A percentile compares a stretch with the other conserved stretches of the same genome.
Conservation (phyloP, 1,140 invertebrate genomes). For the Meloidogyne chitwoodi region DNA sequence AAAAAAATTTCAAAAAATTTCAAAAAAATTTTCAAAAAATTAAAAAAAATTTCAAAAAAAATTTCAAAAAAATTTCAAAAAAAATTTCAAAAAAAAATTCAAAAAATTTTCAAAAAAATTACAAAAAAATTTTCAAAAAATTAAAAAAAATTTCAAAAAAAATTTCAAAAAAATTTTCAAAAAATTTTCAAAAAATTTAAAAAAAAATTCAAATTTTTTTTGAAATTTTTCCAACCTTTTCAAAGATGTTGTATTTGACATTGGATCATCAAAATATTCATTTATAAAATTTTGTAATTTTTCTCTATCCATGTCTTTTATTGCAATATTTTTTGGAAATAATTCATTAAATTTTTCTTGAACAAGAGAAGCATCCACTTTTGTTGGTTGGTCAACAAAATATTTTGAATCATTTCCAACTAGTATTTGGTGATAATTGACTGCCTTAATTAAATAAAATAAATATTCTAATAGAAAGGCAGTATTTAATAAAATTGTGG, state of each 20-base stretch:
- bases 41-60: too few species aligned
- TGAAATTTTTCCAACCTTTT: not conserved
- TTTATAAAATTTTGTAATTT: constrained; percentile 37
- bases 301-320: constrained; percentile 17
- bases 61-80: too few species aligned
- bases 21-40: not conserved
- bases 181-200: not conserved
- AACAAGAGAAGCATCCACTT: not conserved
- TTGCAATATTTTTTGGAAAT: not conserved
- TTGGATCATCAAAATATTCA: constrained; percentile 27
- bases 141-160: not conserved
- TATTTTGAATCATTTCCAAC: constrained; percentile 72
- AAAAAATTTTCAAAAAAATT: too few species aligned
- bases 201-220: not conserved
- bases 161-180: too few species aligned
- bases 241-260: not conserved
- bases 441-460: not conserved
- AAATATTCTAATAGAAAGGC: not conserved
- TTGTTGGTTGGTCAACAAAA: constrained; percentile 77
- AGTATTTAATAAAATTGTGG: too few species aligned
- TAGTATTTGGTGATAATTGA: constrained; percentile 5
- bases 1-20: not conserved
- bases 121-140: too few species aligned
- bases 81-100: too few species aligned
- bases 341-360: constrained; percentile 20